Conservation (phyloP, 1,140 invertebrate genomes). For the Frieseomelitta varia region DNA sequence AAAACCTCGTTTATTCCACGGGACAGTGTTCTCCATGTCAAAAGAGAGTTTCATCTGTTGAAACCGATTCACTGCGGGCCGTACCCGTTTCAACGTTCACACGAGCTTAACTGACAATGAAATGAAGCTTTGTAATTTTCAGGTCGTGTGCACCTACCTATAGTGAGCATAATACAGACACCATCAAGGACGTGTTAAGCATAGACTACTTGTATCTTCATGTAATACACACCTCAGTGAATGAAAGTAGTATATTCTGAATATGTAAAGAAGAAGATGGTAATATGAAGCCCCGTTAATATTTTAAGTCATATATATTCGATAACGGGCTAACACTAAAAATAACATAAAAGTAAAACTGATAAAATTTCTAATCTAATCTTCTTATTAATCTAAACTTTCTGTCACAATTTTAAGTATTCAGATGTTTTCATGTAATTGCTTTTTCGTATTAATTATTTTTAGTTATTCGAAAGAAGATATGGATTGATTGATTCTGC, state of each 20-base stretch:
- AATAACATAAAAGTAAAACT: not conserved
- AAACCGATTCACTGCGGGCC: conserved; percentile 8
- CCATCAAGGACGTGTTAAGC: conserved; percentile 48
- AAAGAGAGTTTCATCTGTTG: not conserved
- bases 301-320: not conserved
- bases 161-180: conserved; percentile 19
- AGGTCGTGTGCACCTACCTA: conserved; percentile 25
- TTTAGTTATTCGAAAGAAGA: not conserved
- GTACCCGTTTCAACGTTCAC: conserved; percentile 33
- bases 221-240: conserved; percentile 21
- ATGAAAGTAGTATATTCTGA: conserved; percentile 5
- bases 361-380: not conserved
- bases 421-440: not conserved
- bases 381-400: not conserved
- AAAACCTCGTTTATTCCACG: conserved; percentile 22
- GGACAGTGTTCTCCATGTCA: conserved; percentile 8
- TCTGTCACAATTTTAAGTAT: not conserved
- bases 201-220: conserved; percentile 37
- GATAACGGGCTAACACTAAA: not conserved
- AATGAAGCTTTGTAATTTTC: conserved; percentile 52
- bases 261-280: not conserved
- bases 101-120: conserved; percentile 54
- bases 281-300: not conserved
- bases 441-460: not conserved
- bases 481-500: not conserved